These are phyloP conservation scores for Cydia amplana DNA, from an alignment of 1,140 invertebrate species.

Conservation along the genomic window DNA sequence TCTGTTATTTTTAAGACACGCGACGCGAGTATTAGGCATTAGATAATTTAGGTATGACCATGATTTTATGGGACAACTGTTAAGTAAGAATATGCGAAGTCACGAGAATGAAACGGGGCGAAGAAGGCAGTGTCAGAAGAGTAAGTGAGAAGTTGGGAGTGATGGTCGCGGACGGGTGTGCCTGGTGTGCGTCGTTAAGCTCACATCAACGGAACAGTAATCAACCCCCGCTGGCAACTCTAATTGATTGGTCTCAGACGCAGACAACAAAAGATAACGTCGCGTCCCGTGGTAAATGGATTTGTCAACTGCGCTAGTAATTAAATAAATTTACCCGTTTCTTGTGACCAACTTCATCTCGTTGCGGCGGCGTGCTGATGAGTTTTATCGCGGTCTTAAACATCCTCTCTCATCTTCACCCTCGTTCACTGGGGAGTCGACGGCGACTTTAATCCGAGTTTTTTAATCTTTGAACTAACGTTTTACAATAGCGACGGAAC, in stretches of 20 bases:
- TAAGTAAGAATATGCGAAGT: neutral
- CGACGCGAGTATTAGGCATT: no score
- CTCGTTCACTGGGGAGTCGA: constrained; percentile 5
- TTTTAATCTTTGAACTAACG: constrained; percentile 8
- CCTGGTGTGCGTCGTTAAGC: constrained; percentile 39
- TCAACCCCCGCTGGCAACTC: constrained; percentile 63
- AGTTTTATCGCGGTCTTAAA: constrained; percentile 40
- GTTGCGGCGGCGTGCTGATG: constrained; percentile 36
- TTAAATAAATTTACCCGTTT: constrained; percentile 70
- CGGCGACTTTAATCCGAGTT: constrained; percentile 9
- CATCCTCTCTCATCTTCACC: constrained; percentile 11
- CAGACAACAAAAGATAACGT: constrained; percentile 74
- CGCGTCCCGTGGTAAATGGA: constrained; percentile 65
- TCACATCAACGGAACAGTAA: constrained; percentile 51
- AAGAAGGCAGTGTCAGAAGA: neutral
- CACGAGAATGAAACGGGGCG: neutral
- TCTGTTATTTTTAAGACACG: no score
- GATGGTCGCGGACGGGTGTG: constrained; percentile 18
- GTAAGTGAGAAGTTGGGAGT: constrained; percentile 10
- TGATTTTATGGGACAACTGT: neutral
- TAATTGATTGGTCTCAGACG: constrained; percentile 74
- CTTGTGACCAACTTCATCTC: constrained; percentile 41
- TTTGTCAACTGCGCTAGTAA: constrained; percentile 74
- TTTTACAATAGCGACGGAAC: constrained; percentile 4
- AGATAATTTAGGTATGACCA: neutral